A percentile compares a stretch with the other conserved stretches of the same genome.
Conservation (phyloP, 2,113 vertebrate species). For the Prionailurus bengalensis region DNA sequence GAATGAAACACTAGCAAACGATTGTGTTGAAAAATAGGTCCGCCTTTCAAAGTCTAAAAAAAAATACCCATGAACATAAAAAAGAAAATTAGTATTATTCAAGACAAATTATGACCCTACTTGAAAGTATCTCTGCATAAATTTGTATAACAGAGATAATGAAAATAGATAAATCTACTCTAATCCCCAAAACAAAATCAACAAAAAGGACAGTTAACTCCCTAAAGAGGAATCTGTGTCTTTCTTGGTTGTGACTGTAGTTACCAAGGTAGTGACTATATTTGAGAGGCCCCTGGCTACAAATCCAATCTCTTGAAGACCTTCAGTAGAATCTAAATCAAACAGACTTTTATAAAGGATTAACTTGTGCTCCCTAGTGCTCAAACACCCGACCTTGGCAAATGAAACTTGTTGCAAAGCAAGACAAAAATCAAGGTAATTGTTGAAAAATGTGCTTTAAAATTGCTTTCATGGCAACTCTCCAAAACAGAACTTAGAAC, state of each 20-base stretch:
- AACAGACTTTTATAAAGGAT: background rate
- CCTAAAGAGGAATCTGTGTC: background rate
- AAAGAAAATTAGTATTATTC: constrained; percentile 49
- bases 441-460: background rate
- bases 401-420: background rate
- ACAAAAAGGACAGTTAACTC: background rate
- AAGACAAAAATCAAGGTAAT: background rate
- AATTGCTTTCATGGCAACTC: background rate
- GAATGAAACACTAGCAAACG: constrained; percentile 28
- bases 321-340: background rate
- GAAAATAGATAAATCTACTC: background rate
- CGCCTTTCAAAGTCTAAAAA: background rate
- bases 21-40: constrained; percentile 38
- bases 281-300: constrained; percentile 10
- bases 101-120: constrained; percentile 4
- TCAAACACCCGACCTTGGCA: background rate
- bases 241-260: background rate
- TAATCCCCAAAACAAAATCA: constrained; percentile 47
- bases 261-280: constrained; percentile 9
- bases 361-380: background rate
- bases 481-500: background rate
- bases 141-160: constrained; percentile 21
- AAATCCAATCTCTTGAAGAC: constrained; percentile 1
- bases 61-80: background rate
- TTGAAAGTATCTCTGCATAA: constrained; percentile 17